phyloP scores from a whole-genome alignment of 2,888 invertebrate species.

The Hydraecia micacea region DNA sequence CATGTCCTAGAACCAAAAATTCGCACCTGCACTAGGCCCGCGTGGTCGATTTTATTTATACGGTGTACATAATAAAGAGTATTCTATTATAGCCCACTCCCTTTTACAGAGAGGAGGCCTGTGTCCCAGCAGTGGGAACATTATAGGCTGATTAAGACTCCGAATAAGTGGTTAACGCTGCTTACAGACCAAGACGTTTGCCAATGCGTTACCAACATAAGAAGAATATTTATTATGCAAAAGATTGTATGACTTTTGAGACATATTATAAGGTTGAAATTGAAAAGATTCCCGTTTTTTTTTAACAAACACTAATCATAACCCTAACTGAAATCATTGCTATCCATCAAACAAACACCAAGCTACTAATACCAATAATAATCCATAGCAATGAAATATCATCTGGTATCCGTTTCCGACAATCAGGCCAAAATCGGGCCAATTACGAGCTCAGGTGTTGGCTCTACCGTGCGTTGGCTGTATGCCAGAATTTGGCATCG shows the following conservation, averaged over 20 bases:
- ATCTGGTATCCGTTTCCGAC: conserved; percentile 63
- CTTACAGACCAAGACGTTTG: background rate
- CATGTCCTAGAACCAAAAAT: too few relatives aligned
- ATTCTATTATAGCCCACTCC: too few relatives aligned
- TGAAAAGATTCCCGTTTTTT: background rate
- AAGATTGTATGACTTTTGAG: background rate
- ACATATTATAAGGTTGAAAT: too few relatives aligned
- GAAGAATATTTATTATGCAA: background rate
- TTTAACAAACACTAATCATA: background rate
- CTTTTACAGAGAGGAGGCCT: too few relatives aligned
- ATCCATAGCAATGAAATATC: conserved; percentile 64
- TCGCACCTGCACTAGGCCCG: too few relatives aligned
- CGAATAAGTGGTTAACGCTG: background rate
- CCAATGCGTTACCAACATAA: background rate
- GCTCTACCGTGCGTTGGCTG: conserved; percentile 63
- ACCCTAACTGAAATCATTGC: background rate
- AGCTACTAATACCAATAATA: conserved; percentile 51
- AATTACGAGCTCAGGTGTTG: conserved; percentile 77
- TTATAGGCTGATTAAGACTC: too few relatives aligned
- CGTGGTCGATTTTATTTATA: too few relatives aligned
- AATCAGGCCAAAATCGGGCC: conserved; percentile 71
- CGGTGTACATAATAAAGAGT: too few relatives aligned
- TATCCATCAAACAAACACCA: conserved; percentile 33
- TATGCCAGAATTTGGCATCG: conserved; percentile 53
- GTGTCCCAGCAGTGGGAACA: too few relatives aligned